Evolutionary conservation across 2,888 invertebrate genomes (phyloP), one percentile per base, ranked within the genome.

Genomic region (Plebejus argus): DNA sequence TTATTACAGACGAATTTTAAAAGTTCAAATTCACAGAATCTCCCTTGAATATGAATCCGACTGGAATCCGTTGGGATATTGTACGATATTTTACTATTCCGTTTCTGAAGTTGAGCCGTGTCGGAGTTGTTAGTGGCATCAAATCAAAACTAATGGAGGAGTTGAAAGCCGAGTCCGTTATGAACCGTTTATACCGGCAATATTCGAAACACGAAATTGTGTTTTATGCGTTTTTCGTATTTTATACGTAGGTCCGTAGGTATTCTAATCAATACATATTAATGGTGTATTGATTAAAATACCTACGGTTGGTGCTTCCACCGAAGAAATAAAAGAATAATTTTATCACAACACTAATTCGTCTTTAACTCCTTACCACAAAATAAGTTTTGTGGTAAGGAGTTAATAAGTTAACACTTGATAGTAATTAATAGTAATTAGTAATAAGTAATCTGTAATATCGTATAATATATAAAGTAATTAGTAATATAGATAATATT

Each of bases 1-100:
- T 18, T 53, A 53, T 20, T 58, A 58, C 8, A 61, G 61, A 12
- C 5, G 66, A 28, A 6, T 66, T 66, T 66, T 15, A 15, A 66
- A 23, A 3, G 23, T 23, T 58, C n/a, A 23, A 61, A 23, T 23
- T 66, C 12, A 66, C 28, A 18, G 0, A 66, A 28, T 66, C 28
- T 18, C 28, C 12, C 82, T 78, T 81, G 61, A 76, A 75, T 49
- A 53, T 75, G 28, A 39, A 53, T 23, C 15, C 49, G 53, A 53
- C 20, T 23, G 7, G 58, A n/a, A 39, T 58, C 56, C 76, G 33
- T 35, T 18, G 74, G 74, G 49, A 49, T 53, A 74, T 53, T 23
- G 74, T 49, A 53, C 12, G 71, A 71, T 74, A 74, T 53, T 74
- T 74, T 74, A 28, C 20, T 74, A 74, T 74, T 74, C 74, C 74